Conservation (phyloP, 2,797 vertebrate genomes). For the Percopsis omiscomaycus region DNA sequence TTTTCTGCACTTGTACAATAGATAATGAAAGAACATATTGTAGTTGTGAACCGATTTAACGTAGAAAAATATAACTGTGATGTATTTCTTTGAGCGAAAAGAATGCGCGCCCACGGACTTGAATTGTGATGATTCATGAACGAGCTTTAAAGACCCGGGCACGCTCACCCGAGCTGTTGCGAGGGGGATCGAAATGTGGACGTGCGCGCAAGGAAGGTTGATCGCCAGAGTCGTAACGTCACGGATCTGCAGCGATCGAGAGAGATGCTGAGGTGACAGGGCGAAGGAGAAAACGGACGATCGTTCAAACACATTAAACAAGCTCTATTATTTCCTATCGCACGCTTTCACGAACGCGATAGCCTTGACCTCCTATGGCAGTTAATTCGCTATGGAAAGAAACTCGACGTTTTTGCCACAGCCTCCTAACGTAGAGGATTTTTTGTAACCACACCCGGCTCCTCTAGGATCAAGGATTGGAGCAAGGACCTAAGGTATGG, state of each 20-base stretch:
- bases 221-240: conserved; percentile 71
- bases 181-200: conserved; percentile 73
- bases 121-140: conserved; percentile 17
- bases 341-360: not conserved
- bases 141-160: conserved; percentile 50
- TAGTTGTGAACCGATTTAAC: not conserved
- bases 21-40: not conserved
- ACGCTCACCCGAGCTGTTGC: conserved; percentile 76
- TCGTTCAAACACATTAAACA: conserved; percentile 22
- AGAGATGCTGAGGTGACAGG: conserved; percentile 80
- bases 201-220: conserved; percentile 73
- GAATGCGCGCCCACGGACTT: conserved; percentile 7
- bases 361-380: conserved; percentile 25
- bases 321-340: not conserved
- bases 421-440: conserved; percentile 52
- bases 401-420: conserved; percentile 44
- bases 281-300: conserved; percentile 66
- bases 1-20: too few relatives aligned
- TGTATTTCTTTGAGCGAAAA: not conserved
- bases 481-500: conserved; percentile 69
- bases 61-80: not conserved
- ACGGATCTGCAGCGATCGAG: conserved; percentile 78
- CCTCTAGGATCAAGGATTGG: conserved; percentile 58
- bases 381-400: conserved; percentile 50
- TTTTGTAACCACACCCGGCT: conserved; percentile 78